These are phyloP conservation scores for Drosophila trapezifrons DNA, from an alignment of 1,140 invertebrate species.

Conservation along the genomic window DNA sequence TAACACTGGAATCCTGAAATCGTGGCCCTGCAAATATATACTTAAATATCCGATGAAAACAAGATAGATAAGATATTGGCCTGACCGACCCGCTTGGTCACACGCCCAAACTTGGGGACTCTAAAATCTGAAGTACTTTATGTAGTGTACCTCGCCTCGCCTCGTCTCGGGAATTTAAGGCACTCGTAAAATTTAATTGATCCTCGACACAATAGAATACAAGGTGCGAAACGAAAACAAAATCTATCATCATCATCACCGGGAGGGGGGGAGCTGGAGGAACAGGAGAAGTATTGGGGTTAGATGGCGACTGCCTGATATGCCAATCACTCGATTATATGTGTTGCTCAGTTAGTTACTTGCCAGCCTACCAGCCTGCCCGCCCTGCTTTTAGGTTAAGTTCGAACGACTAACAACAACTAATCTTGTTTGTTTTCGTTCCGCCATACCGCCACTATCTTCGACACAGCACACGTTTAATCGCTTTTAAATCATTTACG, in stretches of 20 bases:
- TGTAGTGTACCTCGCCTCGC: conserved; percentile 23
- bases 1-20: conserved; percentile 10
- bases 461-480: conserved; percentile 52
- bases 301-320: conserved; percentile 25
- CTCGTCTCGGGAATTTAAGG: conserved; percentile 40
- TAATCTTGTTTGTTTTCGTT: conserved; percentile 56
- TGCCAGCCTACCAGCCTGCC: neutral
- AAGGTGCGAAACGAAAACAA: conserved; percentile 40
- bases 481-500: conserved; percentile 78
- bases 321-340: conserved; percentile 66
- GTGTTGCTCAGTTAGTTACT: conserved; percentile 25
- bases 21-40: neutral
- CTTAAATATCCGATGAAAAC: conserved; percentile 41
- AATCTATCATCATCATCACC: conserved; percentile 30
- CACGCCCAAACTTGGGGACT: conserved; percentile 12
- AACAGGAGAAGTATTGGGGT: conserved; percentile 14
- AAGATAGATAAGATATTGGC: conserved; percentile 51
- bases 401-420: conserved; percentile 18
- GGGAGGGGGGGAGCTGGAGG: neutral
- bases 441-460: conserved; percentile 46
- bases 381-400: conserved; percentile 31
- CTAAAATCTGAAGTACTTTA: conserved; percentile 42
- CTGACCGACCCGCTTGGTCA: conserved; percentile 29
- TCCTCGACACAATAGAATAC: conserved; percentile 6
- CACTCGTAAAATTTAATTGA: conserved; percentile 64